Percentiles rank a stretch among this genome's conserved stretches.
These are phyloP conservation scores for Falcaria lacertinaria DNA, from an alignment of 2,888 invertebrate species.

Conservation along the genomic window DNA sequence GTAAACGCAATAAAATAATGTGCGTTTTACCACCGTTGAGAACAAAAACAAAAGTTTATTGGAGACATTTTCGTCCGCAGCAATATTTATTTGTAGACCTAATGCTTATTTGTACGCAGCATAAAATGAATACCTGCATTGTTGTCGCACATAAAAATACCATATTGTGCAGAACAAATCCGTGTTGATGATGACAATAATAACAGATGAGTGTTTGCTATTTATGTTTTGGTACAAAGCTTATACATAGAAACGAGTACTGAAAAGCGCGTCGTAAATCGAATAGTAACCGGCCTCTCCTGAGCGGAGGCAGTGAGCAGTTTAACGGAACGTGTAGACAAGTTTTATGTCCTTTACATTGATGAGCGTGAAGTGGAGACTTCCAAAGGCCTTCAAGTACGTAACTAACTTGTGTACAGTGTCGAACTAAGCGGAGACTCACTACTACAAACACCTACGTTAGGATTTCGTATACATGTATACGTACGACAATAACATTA, in stretches of 20 bases:
- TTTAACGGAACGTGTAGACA: slow-evolving; percentile 54
- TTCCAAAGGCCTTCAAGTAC: slow-evolving; percentile 30
- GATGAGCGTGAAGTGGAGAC: slow-evolving; percentile 53
- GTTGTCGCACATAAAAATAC: slow-evolving; percentile 13
- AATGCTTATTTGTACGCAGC: not conserved
- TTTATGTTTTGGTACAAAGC: slow-evolving; percentile 33
- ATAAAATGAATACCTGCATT: slow-evolving; percentile 10
- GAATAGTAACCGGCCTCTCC: slow-evolving; percentile 48
- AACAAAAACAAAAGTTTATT: not conserved
- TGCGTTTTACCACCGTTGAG: not conserved
- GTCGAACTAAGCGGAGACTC: slow-evolving; percentile 6
- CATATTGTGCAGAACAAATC: slow-evolving; percentile 7
- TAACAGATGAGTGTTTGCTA: slow-evolving; percentile 28
- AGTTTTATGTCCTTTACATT: slow-evolving; percentile 65
- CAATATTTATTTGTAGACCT: not conserved
- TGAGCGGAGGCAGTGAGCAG: slow-evolving; percentile 35
- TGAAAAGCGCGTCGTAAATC: slow-evolving; percentile 57
- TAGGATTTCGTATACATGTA: too few relatives aligned
- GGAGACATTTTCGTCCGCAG: not conserved
- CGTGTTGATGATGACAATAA: slow-evolving; percentile 31
- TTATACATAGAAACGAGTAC: slow-evolving; percentile 36
- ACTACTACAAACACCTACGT: slow-evolving; percentile 1
- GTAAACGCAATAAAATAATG: slow-evolving; percentile 1
- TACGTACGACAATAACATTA: too few relatives aligned
- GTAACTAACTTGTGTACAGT: slow-evolving; percentile 6